Conservation (phyloP, 2,797 vertebrate genomes). For the Enteromius unitaeniatus region DNA sequence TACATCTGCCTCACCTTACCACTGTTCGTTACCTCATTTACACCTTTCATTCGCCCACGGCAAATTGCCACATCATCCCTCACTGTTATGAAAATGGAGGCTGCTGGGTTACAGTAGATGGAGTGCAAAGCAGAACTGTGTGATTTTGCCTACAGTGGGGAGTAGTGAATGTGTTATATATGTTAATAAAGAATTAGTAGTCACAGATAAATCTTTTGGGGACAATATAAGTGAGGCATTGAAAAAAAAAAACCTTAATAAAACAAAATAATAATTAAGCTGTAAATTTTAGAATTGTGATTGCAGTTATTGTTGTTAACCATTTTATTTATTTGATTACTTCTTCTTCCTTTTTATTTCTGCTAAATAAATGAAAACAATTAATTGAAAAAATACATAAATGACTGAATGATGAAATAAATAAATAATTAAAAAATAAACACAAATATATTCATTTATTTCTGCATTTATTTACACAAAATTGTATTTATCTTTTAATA, state of each 20-base stretch:
- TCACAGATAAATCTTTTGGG: not conserved
- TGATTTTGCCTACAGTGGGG: not conserved
- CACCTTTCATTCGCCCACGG: constrained; percentile 34
- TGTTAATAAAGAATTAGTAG: not conserved
- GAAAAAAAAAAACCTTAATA: not conserved
- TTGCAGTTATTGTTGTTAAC: not conserved
- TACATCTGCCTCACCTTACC: constrained; percentile 39
- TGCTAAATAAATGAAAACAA: too few relatives aligned
- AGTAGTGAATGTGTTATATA: not conserved
- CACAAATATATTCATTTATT: too few relatives aligned
- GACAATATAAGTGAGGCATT: not conserved
- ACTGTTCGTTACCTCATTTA: constrained; percentile 45
- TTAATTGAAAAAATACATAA: too few relatives aligned
- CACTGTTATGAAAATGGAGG: constrained; percentile 38
- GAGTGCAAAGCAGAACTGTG: not conserved
- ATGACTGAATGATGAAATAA: too few relatives aligned
- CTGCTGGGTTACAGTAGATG: constrained; percentile 11
- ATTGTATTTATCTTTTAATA: too few relatives aligned
- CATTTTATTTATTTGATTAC: not conserved
- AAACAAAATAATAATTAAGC: not conserved
- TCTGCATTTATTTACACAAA: too few relatives aligned
- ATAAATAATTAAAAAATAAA: too few relatives aligned
- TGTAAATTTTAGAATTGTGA: not conserved
- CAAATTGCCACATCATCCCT: not conserved
- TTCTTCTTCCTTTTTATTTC: not conserved